Percentiles rank a stretch among this genome's conserved stretches.
These are phyloP conservation scores for Gobiocypris rarus DNA, from an alignment of 2,113 vertebrate genomes.

Conservation along the genomic window DNA sequence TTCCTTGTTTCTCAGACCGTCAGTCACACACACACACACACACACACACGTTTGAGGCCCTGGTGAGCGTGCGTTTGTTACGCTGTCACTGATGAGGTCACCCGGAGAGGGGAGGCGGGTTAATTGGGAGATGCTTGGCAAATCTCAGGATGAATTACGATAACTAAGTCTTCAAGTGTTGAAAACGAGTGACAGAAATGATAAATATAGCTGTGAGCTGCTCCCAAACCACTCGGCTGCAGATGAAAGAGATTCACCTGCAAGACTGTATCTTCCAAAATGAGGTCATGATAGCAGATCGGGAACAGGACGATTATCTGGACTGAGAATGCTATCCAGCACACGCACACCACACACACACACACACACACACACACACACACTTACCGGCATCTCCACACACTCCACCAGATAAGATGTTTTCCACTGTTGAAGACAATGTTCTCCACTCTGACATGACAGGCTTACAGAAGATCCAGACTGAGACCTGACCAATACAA, in stretches of 20 bases:
- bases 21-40: not conserved
- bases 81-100: slow-evolving; percentile 75
- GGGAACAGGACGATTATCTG: slow-evolving; percentile 65
- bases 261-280: slow-evolving; percentile 69
- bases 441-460: not conserved
- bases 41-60: slow-evolving; percentile 53
- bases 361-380: too few species aligned
- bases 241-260: slow-evolving; percentile 60
- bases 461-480: not conserved
- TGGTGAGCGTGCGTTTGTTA: slow-evolving; percentile 67
- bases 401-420: not conserved
- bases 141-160: slow-evolving; percentile 77
- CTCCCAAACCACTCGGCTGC: slow-evolving; percentile 60
- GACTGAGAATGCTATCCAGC: too few species aligned
- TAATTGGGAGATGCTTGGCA: slow-evolving; percentile 76
- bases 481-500: not conserved
- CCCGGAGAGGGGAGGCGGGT: slow-evolving; percentile 68
- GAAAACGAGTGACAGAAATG: slow-evolving; percentile 49
- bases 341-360: too few species aligned
- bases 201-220: slow-evolving; percentile 72
- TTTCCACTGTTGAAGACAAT: slow-evolving; percentile 29
- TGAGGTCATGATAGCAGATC: slow-evolving; percentile 72
- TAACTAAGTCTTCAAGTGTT: slow-evolving; percentile 74
- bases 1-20: not conserved
- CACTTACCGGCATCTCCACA: slow-evolving; percentile 35